Evolutionary conservation across 2,888 invertebrate species (phyloP), one percentile per base, ranked within the genome.

Genomic region (Tetheella fluctuosa): DNA sequence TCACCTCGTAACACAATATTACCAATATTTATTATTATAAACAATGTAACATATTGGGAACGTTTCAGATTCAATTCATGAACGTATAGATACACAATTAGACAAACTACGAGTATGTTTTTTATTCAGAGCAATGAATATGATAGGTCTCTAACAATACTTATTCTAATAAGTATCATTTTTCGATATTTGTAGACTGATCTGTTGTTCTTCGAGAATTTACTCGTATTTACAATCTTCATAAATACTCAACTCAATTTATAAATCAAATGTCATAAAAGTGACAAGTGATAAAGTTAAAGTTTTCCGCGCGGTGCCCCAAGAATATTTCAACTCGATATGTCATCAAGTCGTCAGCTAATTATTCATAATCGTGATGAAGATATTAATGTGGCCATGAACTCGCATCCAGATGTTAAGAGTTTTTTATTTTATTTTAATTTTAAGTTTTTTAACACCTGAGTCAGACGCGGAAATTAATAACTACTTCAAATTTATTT

Each of bases 281-380:
- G 13, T 20, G 20, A 20, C 20, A 30, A 34, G 34, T 55, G 23
- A 34, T 34, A 55, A 17, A 23, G 34, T 34, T 54, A n/a, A n/a
- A n/a, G n/a, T n/a, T n/a, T 34, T 55, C 48, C 48, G 20, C 42
- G 20, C 4, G 23, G 34, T 37, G 30, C 34, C 30, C 34, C 55
- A 20, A 34, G 20, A 17, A 30, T 37, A 34, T 37, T 55, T 55
- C 25, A 55, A 55, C 55, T 55, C 55, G 23, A 55, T 55, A 55
- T 55, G 55, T 55, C 55, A 55, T 55, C 55, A 34, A 55, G 34
- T 55, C 55, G 55, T 55, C 55, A 68, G 65, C 73, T 79, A 78
- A 81, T 83, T 82, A 83, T 78, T 67, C 74, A 64, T 64, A 74
- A 64, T 85, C 85, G 84, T 84, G 86, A 85, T 78, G 65, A 69